Base-by-base conservation (phyloP, 2,888 invertebrate genomes). In the Ormyrus nitidulus region DNA sequence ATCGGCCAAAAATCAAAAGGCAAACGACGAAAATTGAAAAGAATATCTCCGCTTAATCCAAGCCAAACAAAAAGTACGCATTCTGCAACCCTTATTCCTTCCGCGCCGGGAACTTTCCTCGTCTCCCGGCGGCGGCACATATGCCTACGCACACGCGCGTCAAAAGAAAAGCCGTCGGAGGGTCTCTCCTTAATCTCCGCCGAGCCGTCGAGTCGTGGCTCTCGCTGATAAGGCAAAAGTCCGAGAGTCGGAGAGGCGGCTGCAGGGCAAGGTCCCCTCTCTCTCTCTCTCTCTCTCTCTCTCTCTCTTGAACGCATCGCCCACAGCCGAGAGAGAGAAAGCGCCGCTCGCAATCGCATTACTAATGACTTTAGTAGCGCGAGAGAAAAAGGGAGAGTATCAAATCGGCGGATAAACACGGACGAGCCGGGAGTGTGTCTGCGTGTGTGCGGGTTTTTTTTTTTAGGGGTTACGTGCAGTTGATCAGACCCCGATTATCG, bases 341-440 rank as follows among this genome's bases (percentile, higher is more conserved):
- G 13, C 58, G 73, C 34, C 34, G 2, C 75, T 79, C 82, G 84
- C 85, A 87, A 88, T 89, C 85, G 85, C 83, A 87, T 89, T 88
- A 88, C 87, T 87, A 87, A 88, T 89, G 87, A 89, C 87, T 88
- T 88, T 86, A 87, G 85, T 87, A 81, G 75, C 78, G 11, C 8
- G 46, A 53, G 54, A 53, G 53, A 53, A 19, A 9, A 66, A 51
- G 44, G 58, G 83, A 82, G 34, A 34, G 34, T 83, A 86, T 87
- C 88, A 87, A 87, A 89, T 87, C 86, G 64, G 46, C 54, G 58
- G 65, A 48, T 66, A 54, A 56, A 54, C 19, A 44, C 9, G 58
- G 48, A 9, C 51, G 10, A 51, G 58, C 11, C n/a, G 49, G 2
- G 34, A 1, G 34, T 13, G 56, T 19, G 68, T 68, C n/a, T n/a